Percentiles rank a stretch among this genome's conserved stretches.
phyloP scores from a whole-genome alignment of 2,797 vertebrate species.

The Paramormyrops hopkinsi region DNA sequence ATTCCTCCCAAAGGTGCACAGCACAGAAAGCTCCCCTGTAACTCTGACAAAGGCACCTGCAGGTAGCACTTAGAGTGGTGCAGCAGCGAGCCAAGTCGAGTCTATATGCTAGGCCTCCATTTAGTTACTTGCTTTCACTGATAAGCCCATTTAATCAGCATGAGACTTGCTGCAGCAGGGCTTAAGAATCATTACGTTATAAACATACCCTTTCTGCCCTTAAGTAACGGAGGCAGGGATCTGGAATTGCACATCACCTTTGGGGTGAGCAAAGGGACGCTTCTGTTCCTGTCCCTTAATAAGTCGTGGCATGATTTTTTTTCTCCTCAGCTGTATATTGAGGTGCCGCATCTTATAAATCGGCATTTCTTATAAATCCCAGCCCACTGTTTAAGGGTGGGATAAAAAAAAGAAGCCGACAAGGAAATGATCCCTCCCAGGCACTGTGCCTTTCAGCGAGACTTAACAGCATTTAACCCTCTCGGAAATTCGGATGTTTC shows the following conservation, averaged over 20 bases:
- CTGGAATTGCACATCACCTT: slow-evolving; percentile 2
- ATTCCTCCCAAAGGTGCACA: neutral
- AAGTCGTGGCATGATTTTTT: slow-evolving; percentile 10
- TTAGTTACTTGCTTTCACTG: neutral
- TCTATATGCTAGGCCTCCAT: neutral
- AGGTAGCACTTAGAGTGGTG: neutral
- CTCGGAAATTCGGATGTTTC: neutral
- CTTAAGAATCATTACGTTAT: slow-evolving; percentile 18
- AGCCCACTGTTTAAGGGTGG: neutral
- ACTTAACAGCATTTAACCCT: neutral
- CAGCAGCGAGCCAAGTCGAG: neutral
- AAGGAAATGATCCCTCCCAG: neutral
- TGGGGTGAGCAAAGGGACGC: neutral
- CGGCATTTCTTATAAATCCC: neutral
- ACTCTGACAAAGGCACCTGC: neutral
- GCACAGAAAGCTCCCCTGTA: neutral
- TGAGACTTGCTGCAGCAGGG: neutral
- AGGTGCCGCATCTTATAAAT: slow-evolving; percentile 5
- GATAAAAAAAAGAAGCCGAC: neutral
- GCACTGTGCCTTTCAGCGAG: neutral
- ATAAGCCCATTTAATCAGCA: neutral
- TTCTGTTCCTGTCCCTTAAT: slow-evolving; percentile 1
- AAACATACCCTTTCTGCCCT: slow-evolving; percentile 13
- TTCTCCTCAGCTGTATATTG: neutral
- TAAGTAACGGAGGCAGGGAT: slow-evolving; percentile 9